phyloP scores from a whole-genome alignment of 2,113 vertebrate genomes.

The Xiphophorus maculatus region DNA sequence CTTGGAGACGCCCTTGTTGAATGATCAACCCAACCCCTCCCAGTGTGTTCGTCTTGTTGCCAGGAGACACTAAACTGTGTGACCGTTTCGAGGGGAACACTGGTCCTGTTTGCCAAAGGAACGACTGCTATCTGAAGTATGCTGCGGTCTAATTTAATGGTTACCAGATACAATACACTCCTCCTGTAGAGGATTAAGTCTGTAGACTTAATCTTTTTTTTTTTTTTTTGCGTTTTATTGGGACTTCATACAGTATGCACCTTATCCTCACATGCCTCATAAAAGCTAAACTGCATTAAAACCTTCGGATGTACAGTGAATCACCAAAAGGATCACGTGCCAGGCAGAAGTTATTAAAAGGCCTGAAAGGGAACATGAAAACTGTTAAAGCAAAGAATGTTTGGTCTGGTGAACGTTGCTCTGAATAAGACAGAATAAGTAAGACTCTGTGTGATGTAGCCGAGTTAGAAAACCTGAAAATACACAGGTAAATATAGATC shows the following conservation, averaged over 20 bases:
- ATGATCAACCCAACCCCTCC: conserved; percentile 33
- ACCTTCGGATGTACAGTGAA: background rate
- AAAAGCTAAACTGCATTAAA: background rate
- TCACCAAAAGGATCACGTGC: background rate
- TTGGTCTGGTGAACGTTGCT: background rate
- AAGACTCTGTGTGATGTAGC: too few relatives aligned
- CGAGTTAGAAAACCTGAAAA: too few relatives aligned
- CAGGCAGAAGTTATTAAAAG: background rate
- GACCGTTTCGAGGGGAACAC: conserved; percentile 12
- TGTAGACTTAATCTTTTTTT: background rate
- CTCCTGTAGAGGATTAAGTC: background rate
- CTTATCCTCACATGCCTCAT: background rate
- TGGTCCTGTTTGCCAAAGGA: conserved; percentile 40
- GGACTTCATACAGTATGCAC: background rate
- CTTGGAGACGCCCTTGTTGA: conserved; percentile 28
- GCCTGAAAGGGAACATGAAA: background rate
- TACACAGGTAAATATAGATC: too few relatives aligned
- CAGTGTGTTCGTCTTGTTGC: conserved; percentile 40
- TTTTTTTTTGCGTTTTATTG: background rate
- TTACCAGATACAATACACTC: conserved; percentile 7
- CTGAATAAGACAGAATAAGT: too few relatives aligned
- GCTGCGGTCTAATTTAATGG: conserved; percentile 10
- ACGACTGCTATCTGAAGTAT: conserved; percentile 41
- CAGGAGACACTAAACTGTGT: conserved; percentile 39
- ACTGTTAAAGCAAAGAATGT: background rate